These are phyloP conservation scores for Jacana jacana DNA, from an alignment of 2,113 vertebrate genomes.

Conservation along the genomic window DNA sequence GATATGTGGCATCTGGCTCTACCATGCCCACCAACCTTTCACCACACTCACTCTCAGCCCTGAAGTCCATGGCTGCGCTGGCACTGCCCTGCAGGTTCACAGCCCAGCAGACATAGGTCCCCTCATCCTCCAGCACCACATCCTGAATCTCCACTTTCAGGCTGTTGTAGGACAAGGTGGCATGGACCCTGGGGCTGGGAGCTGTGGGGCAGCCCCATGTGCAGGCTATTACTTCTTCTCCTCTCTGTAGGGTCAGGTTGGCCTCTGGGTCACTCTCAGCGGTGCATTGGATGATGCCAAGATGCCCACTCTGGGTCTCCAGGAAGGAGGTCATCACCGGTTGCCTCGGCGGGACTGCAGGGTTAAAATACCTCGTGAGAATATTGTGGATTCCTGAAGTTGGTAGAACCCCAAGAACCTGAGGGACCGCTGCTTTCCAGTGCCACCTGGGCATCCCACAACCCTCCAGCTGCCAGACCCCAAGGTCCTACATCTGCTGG, in stretches of 20 bases:
- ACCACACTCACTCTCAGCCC: constrained; percentile 66
- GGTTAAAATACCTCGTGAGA: neutral
- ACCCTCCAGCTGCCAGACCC: neutral
- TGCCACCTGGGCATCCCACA: neutral
- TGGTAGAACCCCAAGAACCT: neutral
- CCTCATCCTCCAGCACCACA: constrained; percentile 64
- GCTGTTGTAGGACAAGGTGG: constrained; percentile 12
- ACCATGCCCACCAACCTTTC: neutral
- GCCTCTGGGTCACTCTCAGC: constrained; percentile 72
- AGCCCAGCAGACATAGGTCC: constrained; percentile 63
- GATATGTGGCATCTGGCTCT: accelerated
- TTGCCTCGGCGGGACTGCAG: constrained; percentile 59
- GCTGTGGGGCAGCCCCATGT: neutral
- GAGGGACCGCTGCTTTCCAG: neutral
- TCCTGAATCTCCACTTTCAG: constrained; percentile 67
- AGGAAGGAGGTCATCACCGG: constrained; percentile 60
- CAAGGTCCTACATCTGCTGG: neutral
- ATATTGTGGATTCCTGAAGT: accelerated
- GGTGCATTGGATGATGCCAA: constrained; percentile 66
- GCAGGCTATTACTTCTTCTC: neutral
- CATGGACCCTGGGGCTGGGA: neutral
- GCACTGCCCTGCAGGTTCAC: constrained; percentile 44
- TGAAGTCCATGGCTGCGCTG: neutral
- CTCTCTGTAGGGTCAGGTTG: constrained; percentile 36
- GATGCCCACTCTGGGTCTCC: constrained; percentile 3